Evolutionary conservation across 2,113 vertebrate genomes (phyloP).

Genomic region (Emydocephalus ijimae): DNA sequence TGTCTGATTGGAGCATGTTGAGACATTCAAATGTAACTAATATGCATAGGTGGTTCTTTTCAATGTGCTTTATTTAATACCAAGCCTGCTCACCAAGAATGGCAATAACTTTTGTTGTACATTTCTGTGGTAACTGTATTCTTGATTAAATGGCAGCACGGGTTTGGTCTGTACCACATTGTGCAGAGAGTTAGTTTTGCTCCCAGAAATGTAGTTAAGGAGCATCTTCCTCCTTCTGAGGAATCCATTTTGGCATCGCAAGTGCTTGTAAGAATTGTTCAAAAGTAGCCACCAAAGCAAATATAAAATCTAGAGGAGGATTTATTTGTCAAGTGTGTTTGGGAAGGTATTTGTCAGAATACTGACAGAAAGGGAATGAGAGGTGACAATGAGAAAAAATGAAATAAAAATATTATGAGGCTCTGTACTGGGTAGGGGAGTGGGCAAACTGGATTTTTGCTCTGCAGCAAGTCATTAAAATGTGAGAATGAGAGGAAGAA

Average conservation of each 20-base stretch:
- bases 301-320: background rate
- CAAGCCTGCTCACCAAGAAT: background rate
- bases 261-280: background rate
- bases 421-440: background rate
- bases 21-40: background rate
- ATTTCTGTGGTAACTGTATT: background rate
- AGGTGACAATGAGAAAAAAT: background rate
- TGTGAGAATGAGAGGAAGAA: background rate
- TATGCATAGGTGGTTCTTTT: background rate
- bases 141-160: background rate
- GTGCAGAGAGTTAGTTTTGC: background rate
- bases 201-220: background rate
- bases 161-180: background rate
- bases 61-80: background rate
- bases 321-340: background rate
- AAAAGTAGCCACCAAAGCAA: background rate
- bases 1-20: background rate
- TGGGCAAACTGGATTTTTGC: background rate
- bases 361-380: background rate
- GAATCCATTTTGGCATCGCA: background rate
- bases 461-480: background rate
- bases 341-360: background rate
- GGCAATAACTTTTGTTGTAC: background rate
- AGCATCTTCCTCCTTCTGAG: background rate
- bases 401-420: background rate